Conservation (phyloP, 2,113 vertebrate genomes). For the Pseudolaguvia tuberculata region DNA sequence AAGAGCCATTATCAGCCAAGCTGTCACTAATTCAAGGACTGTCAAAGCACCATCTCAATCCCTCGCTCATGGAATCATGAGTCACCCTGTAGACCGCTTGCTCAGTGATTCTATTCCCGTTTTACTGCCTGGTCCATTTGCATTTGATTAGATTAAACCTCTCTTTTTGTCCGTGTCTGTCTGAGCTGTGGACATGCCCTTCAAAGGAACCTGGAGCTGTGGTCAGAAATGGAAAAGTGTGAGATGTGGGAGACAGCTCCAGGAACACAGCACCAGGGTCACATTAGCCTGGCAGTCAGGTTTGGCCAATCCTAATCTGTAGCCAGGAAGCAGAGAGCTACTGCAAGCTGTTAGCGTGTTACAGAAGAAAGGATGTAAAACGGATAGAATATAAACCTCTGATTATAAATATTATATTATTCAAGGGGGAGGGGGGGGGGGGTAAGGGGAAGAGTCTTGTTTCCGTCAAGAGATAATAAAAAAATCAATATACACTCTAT, state of each 20-base stretch:
- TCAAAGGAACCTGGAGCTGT: slow-evolving; percentile 16
- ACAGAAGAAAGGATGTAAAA: neutral
- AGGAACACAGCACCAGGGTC: slow-evolving; percentile 29
- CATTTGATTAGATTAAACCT: slow-evolving; percentile 30
- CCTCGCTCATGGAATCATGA: slow-evolving; percentile 21
- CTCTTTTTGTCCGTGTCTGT: slow-evolving; percentile 9
- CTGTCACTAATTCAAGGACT: slow-evolving; percentile 15
- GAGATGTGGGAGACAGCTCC: slow-evolving; percentile 25
- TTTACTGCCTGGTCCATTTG: slow-evolving; percentile 25
- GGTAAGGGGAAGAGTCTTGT: too few species aligned
- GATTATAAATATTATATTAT: slow-evolving; percentile 12
- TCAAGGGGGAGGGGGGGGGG: too few species aligned
- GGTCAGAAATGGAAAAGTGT: slow-evolving; percentile 29
- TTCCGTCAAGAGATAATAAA: neutral
- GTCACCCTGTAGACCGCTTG: slow-evolving; percentile 14
- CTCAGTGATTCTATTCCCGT: slow-evolving; percentile 19
- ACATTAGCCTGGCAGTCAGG: slow-evolving; percentile 21
- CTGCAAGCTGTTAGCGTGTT: slow-evolving; percentile 5
- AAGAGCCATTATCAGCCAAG: slow-evolving; percentile 32
- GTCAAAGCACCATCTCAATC: slow-evolving; percentile 30
- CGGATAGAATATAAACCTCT: neutral
- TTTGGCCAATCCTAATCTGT: slow-evolving; percentile 35
- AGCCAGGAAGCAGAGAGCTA: slow-evolving; percentile 11
- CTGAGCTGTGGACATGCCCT: slow-evolving; percentile 21
- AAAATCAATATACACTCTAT: too few species aligned